Percentiles rank a stretch among this genome's conserved stretches.
These are phyloP conservation scores for Manacus vitellinus DNA, from an alignment of 2,113 vertebrate species.

Conservation along the genomic window DNA sequence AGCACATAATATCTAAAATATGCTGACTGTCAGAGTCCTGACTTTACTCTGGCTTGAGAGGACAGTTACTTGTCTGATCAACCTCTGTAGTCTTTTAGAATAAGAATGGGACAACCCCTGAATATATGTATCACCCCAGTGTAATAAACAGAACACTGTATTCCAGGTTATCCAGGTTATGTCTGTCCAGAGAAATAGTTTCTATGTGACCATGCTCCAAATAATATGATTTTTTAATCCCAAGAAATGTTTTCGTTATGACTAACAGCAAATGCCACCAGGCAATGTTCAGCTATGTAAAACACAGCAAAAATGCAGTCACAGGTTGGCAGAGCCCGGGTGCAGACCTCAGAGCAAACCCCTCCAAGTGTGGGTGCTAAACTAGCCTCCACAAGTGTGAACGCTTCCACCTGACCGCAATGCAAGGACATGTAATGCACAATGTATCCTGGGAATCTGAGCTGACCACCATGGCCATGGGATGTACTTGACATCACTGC, in stretches of 20 bases:
- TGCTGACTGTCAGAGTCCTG: neutral
- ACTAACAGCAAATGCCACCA: neutral
- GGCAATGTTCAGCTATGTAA: neutral
- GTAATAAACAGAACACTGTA: neutral
- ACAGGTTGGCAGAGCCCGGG: neutral
- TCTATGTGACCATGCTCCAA: neutral
- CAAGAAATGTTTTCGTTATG: neutral
- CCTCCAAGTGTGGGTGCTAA: neutral
- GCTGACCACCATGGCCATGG: neutral
- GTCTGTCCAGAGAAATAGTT: neutral
- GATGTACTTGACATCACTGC: too few species aligned
- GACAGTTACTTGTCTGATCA: neutral
- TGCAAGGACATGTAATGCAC: neutral
- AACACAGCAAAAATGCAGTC: neutral
- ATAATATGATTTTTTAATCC: neutral
- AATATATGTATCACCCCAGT: neutral
- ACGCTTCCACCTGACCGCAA: too few species aligned
- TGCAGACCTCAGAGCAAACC: neutral
- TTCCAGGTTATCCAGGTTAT: neutral
- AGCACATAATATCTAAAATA: neutral
- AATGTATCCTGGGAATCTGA: neutral
- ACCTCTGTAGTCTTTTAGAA: neutral
- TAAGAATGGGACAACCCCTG: neutral
- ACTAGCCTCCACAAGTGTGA: rapidly evolving
- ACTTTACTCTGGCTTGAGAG: neutral